Base-by-base conservation (phyloP, 2,113 vertebrate species). In the Capreolus pygargus region DNA sequence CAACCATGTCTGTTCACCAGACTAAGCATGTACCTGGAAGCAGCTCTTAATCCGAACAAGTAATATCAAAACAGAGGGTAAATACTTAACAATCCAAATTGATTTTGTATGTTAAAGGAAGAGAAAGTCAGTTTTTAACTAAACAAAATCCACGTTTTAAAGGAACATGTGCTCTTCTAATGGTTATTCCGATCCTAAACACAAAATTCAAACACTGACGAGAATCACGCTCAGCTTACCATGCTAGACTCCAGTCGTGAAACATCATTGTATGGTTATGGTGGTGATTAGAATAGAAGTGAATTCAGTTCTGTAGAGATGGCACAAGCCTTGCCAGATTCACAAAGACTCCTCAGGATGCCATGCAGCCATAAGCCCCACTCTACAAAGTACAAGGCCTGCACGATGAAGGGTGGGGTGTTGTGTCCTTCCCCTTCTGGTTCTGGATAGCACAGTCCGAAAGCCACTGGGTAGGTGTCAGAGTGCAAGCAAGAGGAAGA, bases 321-420 rank as follows among this genome's bases (percentile, higher is more conserved):
- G 33, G 30, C 45, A 58, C 3, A 0, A 47, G 39, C 15, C 23
- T 86, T 61, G 23, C 17, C 60, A 61, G 50, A 43, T 28, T n/a
- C 28, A 74, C 30, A 61, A 47, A 81, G 45, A 39, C 27, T 86
- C 25, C 27, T 43, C 1, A 54, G 47, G 60, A 23, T 28, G 39
- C 55, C 57, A 47, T 21, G 36, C 13, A 57, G 39, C 23, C 39
- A 17, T 25, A 57, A n/a, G 47, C 6, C 52, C 9, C 10, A 2
- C 30, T 47, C 64, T 84, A 28, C 19, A 33, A 45, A 47, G 36
- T 13, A 16, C 1, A 2, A 17, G 8, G 55, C 7, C 16, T 67
- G 6, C 0, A 0, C 25, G n/a, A 17, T 17, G 12, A 17, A 83
- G 14, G 52, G 23, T 1, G 5, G 21, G 10, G 6, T 64, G 43